These are phyloP conservation scores for Vesta saturnalis DNA, from an alignment of 2,888 invertebrate genomes.

Conservation along the genomic window DNA sequence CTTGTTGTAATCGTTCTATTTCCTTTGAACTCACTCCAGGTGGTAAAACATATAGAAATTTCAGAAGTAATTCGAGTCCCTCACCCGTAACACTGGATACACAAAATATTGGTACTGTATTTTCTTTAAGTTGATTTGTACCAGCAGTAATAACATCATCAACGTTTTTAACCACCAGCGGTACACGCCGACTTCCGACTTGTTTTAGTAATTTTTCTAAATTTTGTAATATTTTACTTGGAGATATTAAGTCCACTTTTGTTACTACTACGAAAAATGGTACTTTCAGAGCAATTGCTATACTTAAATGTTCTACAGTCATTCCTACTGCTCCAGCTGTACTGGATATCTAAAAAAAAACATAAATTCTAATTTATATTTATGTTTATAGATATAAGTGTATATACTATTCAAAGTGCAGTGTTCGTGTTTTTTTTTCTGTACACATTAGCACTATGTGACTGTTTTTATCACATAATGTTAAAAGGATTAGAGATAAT, in stretches of 20 bases:
- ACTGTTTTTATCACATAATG: too few species aligned
- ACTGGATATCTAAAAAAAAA: constrained; percentile 72
- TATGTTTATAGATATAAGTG: constrained; percentile 9
- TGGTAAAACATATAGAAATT: constrained; percentile 85
- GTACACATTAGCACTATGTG: too few species aligned
- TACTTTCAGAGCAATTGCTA: constrained; percentile 81
- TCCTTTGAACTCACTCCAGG: constrained; percentile 73
- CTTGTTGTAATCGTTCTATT: constrained; percentile 75
- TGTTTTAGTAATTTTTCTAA: constrained; percentile 72
- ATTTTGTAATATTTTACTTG: constrained; percentile 65
- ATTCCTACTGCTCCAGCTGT: constrained; percentile 83
- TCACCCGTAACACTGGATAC: constrained; percentile 92
- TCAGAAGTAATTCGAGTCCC: constrained; percentile 83
- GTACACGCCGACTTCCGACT: constrained; percentile 72
- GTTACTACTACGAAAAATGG: constrained; percentile 95
- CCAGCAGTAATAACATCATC: constrained; percentile 82
- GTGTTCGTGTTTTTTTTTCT: too few species aligned
- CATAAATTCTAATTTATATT: too few species aligned
- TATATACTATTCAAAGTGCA: neutral
- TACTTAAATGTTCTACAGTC: constrained; percentile 91
- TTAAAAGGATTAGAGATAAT: too few species aligned
- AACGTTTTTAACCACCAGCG: constrained; percentile 71
- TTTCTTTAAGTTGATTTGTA: constrained; percentile 72
- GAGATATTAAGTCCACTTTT: constrained; percentile 88
- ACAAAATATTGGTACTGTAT: constrained; percentile 82